A percentile compares a stretch with the other conserved stretches of the same genome.
Conservation (phyloP, 1,140 invertebrate species). For the Zaprionus taronus region DNA sequence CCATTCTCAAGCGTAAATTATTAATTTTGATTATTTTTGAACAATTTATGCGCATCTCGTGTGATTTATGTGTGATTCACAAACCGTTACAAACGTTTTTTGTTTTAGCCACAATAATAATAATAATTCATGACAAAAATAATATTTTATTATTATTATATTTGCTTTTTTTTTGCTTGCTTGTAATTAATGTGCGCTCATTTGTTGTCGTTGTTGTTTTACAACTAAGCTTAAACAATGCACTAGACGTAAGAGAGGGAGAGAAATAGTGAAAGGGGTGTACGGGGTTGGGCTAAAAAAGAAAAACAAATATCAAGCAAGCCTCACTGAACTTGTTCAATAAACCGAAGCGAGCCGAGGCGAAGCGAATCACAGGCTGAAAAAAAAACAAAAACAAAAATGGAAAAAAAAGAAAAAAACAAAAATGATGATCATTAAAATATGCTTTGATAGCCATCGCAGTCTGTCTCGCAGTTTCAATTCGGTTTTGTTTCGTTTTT, state of each 20-base stretch:
- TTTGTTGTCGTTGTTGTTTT: constrained; percentile 66
- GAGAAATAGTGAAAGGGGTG: background rate
- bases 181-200: constrained; percentile 73
- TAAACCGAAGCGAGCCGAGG: constrained; percentile 40
- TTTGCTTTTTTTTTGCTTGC: constrained; percentile 41
- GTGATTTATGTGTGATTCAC: constrained; percentile 65
- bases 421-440: constrained; percentile 64
- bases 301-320: constrained; percentile 32
- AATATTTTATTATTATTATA: constrained; percentile 37
- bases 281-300: background rate
- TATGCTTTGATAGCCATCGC: constrained; percentile 64
- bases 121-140: constrained; percentile 38
- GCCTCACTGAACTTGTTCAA: constrained; percentile 50
- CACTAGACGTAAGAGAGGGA: constrained; percentile 23
- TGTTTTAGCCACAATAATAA: constrained; percentile 55
- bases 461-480: constrained; percentile 22
- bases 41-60: constrained; percentile 51
- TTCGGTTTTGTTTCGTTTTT: constrained; percentile 11
- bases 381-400: constrained; percentile 25
- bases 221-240: constrained; percentile 57
- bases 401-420: constrained; percentile 34
- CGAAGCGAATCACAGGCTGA: constrained; percentile 34
- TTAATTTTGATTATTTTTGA: constrained; percentile 53
- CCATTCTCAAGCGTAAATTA: constrained; percentile 56
- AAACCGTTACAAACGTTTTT: constrained; percentile 78